Evolutionary conservation across 2,113 vertebrate species (phyloP).

Genomic region (Gymnorhina tibicen): DNA sequence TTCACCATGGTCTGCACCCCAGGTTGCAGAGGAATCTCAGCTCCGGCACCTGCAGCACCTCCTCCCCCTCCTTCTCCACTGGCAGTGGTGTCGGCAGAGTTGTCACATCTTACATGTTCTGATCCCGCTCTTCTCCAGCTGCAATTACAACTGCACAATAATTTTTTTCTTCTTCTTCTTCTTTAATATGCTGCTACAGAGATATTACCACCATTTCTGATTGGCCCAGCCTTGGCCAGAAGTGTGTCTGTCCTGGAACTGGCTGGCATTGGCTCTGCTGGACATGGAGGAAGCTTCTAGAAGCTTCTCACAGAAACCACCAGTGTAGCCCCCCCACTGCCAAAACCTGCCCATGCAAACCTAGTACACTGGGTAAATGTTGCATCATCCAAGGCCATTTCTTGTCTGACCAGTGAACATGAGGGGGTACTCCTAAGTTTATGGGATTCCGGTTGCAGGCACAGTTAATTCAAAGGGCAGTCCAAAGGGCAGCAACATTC

Average conservation of each 20-base stretch:
- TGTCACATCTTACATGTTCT: background rate
- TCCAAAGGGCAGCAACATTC: background rate
- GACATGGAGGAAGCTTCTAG: background rate
- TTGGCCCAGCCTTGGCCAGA: background rate
- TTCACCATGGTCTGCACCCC: accelerated
- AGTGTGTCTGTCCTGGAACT: background rate
- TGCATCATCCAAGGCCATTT: background rate
- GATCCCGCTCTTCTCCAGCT: background rate
- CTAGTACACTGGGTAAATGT: background rate
- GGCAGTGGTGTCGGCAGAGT: background rate
- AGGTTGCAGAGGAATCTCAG: background rate
- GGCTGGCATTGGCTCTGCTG: background rate
- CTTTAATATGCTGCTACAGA: background rate
- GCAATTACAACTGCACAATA: background rate
- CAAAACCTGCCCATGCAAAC: background rate
- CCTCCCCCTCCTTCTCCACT: background rate
- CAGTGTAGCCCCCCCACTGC: background rate
- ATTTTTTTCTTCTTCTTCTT: background rate
- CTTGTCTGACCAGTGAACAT: background rate
- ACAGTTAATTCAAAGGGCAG: background rate
- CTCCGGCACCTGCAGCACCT: accelerated
- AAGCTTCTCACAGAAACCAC: background rate
- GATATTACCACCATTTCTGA: background rate
- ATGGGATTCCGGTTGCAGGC: background rate
- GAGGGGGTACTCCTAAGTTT: background rate